These are phyloP conservation scores for Hestina assimilis DNA, from an alignment of 1,140 invertebrate species.

Conservation along the genomic window DNA sequence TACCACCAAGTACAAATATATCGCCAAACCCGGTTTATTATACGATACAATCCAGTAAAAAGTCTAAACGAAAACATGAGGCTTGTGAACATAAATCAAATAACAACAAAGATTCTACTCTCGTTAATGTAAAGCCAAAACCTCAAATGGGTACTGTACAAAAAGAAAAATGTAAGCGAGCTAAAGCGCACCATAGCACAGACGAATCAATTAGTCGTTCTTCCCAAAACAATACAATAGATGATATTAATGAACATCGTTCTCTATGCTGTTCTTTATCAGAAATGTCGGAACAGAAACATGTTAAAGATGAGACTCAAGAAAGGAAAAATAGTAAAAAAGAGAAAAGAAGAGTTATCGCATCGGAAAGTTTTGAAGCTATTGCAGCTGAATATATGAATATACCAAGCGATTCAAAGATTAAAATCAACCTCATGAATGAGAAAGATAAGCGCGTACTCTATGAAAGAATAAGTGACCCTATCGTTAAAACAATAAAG, in stretches of 20 bases:
- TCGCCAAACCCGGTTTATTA: conserved; percentile 42
- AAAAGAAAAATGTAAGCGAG: conserved; percentile 28
- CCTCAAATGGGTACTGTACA: conserved; percentile 30
- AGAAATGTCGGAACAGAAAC: conserved; percentile 50
- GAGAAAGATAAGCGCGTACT: conserved; percentile 55
- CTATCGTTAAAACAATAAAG: conserved; percentile 49
- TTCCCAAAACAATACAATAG: conserved; percentile 53
- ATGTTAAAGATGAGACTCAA: conserved; percentile 35
- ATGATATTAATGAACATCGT: conserved; percentile 56
- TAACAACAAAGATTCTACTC: conserved; percentile 22
- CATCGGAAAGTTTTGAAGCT: conserved; percentile 60
- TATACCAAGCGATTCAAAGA: conserved; percentile 40
- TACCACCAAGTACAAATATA: conserved; percentile 44
- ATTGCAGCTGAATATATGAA: conserved; percentile 48
- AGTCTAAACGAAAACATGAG: conserved; percentile 36
- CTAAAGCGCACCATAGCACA: no score
- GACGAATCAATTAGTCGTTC: conserved; percentile 43
- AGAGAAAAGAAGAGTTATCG: conserved; percentile 35
- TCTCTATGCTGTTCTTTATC: conserved; percentile 55
- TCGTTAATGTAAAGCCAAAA: conserved; percentile 37
- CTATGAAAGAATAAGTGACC: conserved; percentile 48
- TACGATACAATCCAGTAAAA: conserved; percentile 54
- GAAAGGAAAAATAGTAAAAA: conserved; percentile 34
- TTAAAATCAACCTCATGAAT: conserved; percentile 69
- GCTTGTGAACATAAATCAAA: conserved; percentile 19